Evolutionary conservation across 1,140 invertebrate genomes (phyloP).

Genomic region (Maniola jurtina): DNA sequence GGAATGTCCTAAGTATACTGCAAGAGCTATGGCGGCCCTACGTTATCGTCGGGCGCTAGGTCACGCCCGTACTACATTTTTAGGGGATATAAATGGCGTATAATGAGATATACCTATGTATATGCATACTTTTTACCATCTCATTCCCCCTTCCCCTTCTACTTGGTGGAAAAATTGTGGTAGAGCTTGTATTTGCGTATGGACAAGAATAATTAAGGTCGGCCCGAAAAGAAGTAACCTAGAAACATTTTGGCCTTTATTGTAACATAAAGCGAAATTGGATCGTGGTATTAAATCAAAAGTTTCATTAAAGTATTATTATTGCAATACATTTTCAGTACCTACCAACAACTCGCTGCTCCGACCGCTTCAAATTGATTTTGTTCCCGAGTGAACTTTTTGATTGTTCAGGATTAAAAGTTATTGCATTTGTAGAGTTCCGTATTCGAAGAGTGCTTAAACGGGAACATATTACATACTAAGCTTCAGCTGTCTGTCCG

Average conservation of each 20-base stretch:
- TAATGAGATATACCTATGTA: slow-evolving; percentile 1
- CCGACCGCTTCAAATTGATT: neutral
- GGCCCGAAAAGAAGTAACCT: no score
- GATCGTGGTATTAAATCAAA: neutral
- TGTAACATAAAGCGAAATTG: neutral
- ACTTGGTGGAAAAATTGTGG: no score
- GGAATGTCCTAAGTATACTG: neutral
- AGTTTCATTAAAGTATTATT: neutral
- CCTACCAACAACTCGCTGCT: neutral
- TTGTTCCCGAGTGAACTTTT: neutral
- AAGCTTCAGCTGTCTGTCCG: no score
- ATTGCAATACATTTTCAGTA: slow-evolving; percentile 3
- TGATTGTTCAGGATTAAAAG: neutral
- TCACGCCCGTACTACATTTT: slow-evolving; percentile 26
- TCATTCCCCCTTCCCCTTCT: no score
- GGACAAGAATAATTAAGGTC: no score
- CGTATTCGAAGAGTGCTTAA: no score
- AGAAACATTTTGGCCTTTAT: neutral
- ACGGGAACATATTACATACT: no score
- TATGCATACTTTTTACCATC: neutral
- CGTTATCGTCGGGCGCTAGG: slow-evolving; percentile 6
- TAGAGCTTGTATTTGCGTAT: no score
- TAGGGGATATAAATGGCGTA: slow-evolving; percentile 5
- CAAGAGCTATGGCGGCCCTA: neutral
- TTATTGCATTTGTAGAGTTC: no score